phyloP scores from a whole-genome alignment of 2,888 invertebrate species.

The Sminthurinus aureus region DNA sequence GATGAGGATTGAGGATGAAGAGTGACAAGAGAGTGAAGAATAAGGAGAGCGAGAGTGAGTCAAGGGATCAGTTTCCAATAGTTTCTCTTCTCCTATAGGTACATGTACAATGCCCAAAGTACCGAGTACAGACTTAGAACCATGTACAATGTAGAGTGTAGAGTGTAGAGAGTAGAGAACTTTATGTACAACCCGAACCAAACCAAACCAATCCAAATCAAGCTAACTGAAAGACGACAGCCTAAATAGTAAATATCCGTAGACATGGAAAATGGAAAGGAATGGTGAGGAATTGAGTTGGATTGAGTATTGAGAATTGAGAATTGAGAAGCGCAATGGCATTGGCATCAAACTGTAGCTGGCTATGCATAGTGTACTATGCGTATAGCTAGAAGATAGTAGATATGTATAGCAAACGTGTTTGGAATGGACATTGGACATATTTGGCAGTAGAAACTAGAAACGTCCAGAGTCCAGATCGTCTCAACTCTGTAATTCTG shows the following conservation, averaged over 20 bases:
- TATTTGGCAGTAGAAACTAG: slow-evolving; percentile 17
- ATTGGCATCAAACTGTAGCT: neutral
- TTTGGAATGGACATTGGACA: neutral
- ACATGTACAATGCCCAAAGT: no score
- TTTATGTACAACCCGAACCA: no score
- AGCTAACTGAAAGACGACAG: neutral
- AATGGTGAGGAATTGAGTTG: neutral
- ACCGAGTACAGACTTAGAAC: no score
- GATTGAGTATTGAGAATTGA: no score
- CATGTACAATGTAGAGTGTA: neutral
- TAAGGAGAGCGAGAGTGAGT: slow-evolving; percentile 25
- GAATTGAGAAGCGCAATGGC: neutral
- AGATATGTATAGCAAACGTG: neutral
- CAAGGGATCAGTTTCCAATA: slow-evolving; percentile 33
- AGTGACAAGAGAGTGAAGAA: slow-evolving; percentile 47
- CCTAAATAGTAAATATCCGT: neutral
- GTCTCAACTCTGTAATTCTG: neutral
- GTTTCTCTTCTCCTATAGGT: neutral
- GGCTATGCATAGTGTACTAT: no score
- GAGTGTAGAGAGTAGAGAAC: no score
- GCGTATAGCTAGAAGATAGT: no score
- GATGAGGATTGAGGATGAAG: slow-evolving; percentile 30
- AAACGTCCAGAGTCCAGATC: neutral
- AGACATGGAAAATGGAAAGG: neutral
- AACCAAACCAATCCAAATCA: no score